phyloP scores from a whole-genome alignment of 2,888 invertebrate genomes.

The Notodonta ziczac region DNA sequence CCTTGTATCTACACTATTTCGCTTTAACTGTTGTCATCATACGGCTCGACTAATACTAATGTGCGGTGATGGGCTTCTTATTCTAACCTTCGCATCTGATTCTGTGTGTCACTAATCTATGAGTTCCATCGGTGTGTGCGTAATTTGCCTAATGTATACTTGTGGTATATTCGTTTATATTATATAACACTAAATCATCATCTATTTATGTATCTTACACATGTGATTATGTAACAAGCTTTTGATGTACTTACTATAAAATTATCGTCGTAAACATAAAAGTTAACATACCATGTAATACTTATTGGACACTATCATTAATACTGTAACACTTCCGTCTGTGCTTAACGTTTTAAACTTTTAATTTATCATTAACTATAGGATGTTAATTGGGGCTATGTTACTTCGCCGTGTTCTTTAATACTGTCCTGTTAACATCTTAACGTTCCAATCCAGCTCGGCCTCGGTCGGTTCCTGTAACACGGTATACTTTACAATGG shows the following conservation, averaged over 20 bases:
- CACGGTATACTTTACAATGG: constrained; percentile 46
- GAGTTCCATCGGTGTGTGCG: constrained; percentile 78
- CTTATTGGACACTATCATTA: constrained; percentile 51
- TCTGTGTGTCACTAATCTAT: constrained; percentile 65
- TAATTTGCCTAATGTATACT: constrained; percentile 79
- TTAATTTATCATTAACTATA: constrained; percentile 39
- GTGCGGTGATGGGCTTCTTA: constrained; percentile 72
- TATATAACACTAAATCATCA: constrained; percentile 51
- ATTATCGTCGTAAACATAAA: constrained; percentile 37
- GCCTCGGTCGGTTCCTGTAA: constrained; percentile 67
- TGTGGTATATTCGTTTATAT: constrained; percentile 64
- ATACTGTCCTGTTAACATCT: constrained; percentile 47
- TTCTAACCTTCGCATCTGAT: constrained; percentile 53
- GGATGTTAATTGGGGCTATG: constrained; percentile 41
- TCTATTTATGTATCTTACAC: constrained; percentile 37
- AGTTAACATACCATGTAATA: constrained; percentile 33
- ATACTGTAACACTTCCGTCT: constrained; percentile 46
- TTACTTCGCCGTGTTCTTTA: constrained; percentile 33
- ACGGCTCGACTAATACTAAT: constrained; percentile 65
- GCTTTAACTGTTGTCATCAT: constrained; percentile 78
- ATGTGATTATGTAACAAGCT: constrained; percentile 67
- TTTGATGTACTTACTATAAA: constrained; percentile 54
- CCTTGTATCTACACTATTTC: constrained; percentile 58
- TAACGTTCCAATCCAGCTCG: constrained; percentile 62
- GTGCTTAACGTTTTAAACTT: constrained; percentile 37